phyloP scores from a whole-genome alignment of 1,140 invertebrate species.

The Drosophila repletoides region DNA sequence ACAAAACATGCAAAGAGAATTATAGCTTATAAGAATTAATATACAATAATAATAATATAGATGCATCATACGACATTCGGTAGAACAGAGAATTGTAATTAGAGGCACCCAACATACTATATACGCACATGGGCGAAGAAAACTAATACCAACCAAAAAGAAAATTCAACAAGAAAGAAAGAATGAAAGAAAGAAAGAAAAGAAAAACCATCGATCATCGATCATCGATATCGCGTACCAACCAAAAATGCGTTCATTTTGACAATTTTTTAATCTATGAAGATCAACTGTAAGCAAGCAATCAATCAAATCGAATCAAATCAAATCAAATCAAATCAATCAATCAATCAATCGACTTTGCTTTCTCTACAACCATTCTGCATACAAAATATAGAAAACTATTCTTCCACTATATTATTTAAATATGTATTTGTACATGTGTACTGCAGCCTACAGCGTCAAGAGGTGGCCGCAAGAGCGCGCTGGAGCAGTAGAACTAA shows the following conservation, averaged over 20 bases:
- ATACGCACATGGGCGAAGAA: slow-evolving; percentile 32
- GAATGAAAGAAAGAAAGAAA: slow-evolving; percentile 7
- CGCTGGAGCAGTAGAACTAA: slow-evolving; percentile 81
- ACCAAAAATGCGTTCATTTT: slow-evolving; percentile 78
- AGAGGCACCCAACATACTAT: slow-evolving; percentile 37
- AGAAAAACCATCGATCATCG: slow-evolving; percentile 14
- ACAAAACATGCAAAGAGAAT: slow-evolving; percentile 82
- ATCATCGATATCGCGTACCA: slow-evolving; percentile 61
- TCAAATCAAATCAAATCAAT: slow-evolving; percentile 35
- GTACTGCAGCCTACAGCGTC: slow-evolving; percentile 78
- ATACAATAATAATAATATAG: slow-evolving; percentile 76
- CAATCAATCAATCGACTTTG: slow-evolving; percentile 71
- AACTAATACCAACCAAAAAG: neutral
- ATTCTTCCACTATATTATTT: slow-evolving; percentile 78
- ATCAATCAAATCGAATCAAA: no score
- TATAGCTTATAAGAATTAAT: slow-evolving; percentile 82
- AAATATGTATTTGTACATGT: slow-evolving; percentile 72
- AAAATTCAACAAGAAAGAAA: slow-evolving; percentile 31
- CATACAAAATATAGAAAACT: slow-evolving; percentile 56
- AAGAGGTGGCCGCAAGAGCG: slow-evolving; percentile 76
- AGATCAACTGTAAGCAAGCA: slow-evolving; percentile 51
- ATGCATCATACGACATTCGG: slow-evolving; percentile 78
- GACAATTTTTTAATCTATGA: slow-evolving; percentile 44
- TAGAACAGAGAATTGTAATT: slow-evolving; percentile 73
- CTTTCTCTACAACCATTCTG: slow-evolving; percentile 72